Conservation (phyloP, 2,113 vertebrate species). For the Danionella cerebrum region DNA sequence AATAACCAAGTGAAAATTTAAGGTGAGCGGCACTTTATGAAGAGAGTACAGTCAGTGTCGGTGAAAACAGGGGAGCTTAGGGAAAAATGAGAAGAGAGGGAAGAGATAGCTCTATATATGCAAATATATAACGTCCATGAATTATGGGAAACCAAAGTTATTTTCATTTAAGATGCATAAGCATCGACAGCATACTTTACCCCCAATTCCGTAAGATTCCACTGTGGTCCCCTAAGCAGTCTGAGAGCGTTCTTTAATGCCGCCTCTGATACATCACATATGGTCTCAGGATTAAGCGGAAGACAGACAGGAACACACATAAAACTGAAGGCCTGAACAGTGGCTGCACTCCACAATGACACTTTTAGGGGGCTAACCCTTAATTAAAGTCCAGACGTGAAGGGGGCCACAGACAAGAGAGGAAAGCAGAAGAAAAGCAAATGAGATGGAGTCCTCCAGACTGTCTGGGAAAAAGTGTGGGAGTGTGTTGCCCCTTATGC, state of each 20-base stretch:
- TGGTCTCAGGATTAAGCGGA: conserved; percentile 55
- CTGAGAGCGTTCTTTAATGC: conserved; percentile 25
- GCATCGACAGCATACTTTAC: no score
- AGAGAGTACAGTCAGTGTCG: no score
- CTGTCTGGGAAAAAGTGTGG: conserved; percentile 65
- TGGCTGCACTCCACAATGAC: conserved; percentile 42
- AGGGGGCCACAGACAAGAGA: conserved; percentile 53
- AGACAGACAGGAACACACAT: conserved; percentile 35
- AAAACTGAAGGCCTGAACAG: conserved; percentile 14
- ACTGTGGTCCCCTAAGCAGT: conserved; percentile 49
- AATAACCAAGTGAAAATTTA: no score
- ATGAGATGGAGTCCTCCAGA: conserved; percentile 58
- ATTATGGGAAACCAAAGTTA: conserved; percentile 32
- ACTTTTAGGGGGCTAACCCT: conserved; percentile 57
- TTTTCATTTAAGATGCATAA: no score
- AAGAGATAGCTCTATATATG: no score
- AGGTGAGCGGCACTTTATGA: no score
- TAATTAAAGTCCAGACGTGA: conserved; percentile 68
- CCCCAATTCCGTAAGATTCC: conserved; percentile 45
- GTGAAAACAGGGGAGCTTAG: no score
- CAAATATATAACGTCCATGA: neutral
- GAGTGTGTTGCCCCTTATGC: conserved; percentile 55
- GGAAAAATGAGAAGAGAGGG: no score
- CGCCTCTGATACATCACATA: conserved; percentile 49
- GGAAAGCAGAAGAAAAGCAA: conserved; percentile 53